Base-by-base conservation (phyloP, 2,888 invertebrate species). In the Apotomis turbidana region DNA sequence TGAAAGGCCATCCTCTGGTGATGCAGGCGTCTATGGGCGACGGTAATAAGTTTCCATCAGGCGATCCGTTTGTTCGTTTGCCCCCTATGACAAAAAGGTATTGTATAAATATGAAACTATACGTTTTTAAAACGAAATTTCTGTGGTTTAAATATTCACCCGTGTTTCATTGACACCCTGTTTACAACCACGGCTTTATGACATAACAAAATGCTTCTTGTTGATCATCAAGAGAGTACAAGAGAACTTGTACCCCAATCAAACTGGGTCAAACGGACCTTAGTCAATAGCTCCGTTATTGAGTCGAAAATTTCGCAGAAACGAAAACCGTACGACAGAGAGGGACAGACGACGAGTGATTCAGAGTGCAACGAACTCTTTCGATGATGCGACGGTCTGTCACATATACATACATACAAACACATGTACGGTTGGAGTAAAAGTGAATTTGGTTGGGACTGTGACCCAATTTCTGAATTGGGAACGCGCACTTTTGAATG, bases 311-410 rank as follows among this genome's bases (percentile, higher is more conserved):
- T 41, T 69, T 69, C 61, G 46, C 51, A 58, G 64, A 64, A 64
- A 15, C 41, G 52, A 68, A 66, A 55, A 66, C n/a, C 9, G 15
- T 51, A 5, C 62, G 8, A 54, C 49, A 62, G 57, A 66, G 12
- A 36, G 36, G 68, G 68, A 69, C 68, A 55, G 27, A 62, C 44
- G 41, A 44, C 68, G 58, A 51, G 57, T 73, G 73, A 73, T 60
- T 73, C 73, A 73, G 63, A 60, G 73, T 63, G 63, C 73, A 60
- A 64, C 27, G 73, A 73, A 63, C 72, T 54, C 59, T 44, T 73
- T 73, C 49, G 73, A 73, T 73, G 73, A 73, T 73, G 70, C 73
- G 73, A 54, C 73, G 69, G 55, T 44, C 59, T 36, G 70, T 70
- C 49, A 41, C 6, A 6, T 49, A 71, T 57, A 73, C 69, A 55